phyloP scores from a whole-genome alignment of 2,797 vertebrate species.

The Takifugu ocellatus region DNA sequence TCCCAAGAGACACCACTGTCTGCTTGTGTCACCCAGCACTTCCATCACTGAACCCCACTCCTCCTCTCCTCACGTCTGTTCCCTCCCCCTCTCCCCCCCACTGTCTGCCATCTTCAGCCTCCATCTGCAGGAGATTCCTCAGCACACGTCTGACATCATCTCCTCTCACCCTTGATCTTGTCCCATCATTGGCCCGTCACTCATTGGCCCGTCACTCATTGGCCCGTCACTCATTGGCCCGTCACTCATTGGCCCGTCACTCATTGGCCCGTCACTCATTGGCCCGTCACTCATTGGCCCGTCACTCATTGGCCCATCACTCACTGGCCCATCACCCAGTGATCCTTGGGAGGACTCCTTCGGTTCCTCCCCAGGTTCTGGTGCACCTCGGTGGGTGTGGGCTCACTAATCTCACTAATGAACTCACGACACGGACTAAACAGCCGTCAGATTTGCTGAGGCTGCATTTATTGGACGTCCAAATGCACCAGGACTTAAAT shows the following conservation, averaged over 20 bases:
- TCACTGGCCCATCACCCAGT: background rate
- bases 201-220: background rate
- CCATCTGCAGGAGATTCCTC: constrained; percentile 44
- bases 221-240: background rate
- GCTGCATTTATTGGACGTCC: too few relatives aligned
- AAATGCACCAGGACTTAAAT: too few relatives aligned
- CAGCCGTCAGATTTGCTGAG: too few relatives aligned
- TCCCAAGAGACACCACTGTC: constrained; percentile 47
- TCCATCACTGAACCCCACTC: constrained; percentile 27
- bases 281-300: too few relatives aligned
- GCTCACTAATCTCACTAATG: too few relatives aligned
- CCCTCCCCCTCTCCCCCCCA: background rate
- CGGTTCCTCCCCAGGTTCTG: too few relatives aligned
- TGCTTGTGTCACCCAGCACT: constrained; percentile 43
- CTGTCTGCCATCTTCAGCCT: constrained; percentile 35
- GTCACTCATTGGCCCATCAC: background rate
- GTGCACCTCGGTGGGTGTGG: too few relatives aligned
- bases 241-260: background rate
- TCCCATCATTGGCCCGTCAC: background rate
- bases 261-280: background rate
- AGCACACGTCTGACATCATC: background rate
- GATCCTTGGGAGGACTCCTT: background rate
- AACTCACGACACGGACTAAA: too few relatives aligned
- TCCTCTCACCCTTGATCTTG: background rate
- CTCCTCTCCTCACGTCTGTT: constrained; percentile 11